Conservation (phyloP, 2,888 invertebrate species). For the Aphodius granarius region DNA sequence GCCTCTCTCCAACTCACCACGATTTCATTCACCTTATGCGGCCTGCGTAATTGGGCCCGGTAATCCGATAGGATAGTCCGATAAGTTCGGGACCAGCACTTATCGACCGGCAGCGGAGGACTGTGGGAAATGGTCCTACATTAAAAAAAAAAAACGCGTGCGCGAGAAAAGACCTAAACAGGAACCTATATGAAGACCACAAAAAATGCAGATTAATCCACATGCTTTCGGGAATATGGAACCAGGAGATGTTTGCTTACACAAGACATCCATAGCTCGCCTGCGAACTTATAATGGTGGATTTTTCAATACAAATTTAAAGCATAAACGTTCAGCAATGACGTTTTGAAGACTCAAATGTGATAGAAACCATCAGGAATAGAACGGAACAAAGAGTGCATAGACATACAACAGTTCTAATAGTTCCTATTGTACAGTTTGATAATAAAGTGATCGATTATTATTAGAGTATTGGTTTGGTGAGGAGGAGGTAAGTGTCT, state of each 20-base stretch:
- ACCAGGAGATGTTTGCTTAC: no score
- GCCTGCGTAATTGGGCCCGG: conserved; percentile 54
- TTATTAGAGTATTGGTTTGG: conserved; percentile 34
- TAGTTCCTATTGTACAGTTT: background rate
- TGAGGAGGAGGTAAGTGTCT: conserved; percentile 51
- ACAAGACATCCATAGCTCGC: no score
- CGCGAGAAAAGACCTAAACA: background rate
- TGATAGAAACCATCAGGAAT: no score
- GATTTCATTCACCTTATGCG: conserved; percentile 55
- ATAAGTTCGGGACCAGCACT: conserved; percentile 46
- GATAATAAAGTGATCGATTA: conserved; percentile 1
- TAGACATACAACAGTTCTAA: background rate
- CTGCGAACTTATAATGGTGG: no score
- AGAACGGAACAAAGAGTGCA: no score
- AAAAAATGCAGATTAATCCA: no score
- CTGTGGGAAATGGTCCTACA: conserved; percentile 48
- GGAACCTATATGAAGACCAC: no score
- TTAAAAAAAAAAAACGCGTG: conserved; percentile 6
- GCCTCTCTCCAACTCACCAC: conserved; percentile 41
- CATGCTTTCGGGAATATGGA: no score
- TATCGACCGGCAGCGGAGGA: conserved; percentile 48
- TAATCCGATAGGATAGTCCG: conserved; percentile 51
- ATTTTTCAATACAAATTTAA: no score
- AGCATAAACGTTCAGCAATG: no score
- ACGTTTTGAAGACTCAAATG: no score